Percentiles rank a stretch among this genome's conserved stretches.
phyloP scores from a whole-genome alignment of 2,888 invertebrate species.

The Melieria picta region DNA sequence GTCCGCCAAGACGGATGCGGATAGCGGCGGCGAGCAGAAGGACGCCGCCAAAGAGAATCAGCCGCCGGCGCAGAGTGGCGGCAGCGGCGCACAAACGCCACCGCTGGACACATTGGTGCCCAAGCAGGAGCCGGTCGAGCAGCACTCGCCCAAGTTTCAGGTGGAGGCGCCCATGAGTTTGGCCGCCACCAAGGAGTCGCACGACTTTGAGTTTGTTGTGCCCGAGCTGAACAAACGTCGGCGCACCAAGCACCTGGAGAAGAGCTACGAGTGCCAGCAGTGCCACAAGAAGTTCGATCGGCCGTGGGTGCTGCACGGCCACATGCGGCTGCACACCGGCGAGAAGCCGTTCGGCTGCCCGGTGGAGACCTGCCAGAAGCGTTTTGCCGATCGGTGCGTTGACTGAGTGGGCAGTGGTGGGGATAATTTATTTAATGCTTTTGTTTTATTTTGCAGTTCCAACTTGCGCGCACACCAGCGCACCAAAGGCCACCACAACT shows the following conservation, averaged over 20 bases:
- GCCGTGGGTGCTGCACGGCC: slow-evolving; percentile 77
- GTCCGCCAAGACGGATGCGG: not conserved
- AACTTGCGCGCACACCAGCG: slow-evolving; percentile 79
- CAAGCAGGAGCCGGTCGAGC: not conserved
- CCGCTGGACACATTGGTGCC: not conserved
- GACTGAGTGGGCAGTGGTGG: slow-evolving; percentile 24
- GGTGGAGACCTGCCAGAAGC: slow-evolving; percentile 70
- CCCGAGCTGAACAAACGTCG: slow-evolving; percentile 44
- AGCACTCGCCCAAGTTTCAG: not conserved
- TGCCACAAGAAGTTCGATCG: slow-evolving; percentile 76
- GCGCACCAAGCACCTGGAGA: slow-evolving; percentile 46
- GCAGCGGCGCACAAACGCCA: not conserved
- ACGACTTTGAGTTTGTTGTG: slow-evolving; percentile 42
- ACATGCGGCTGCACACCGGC: slow-evolving; percentile 75
- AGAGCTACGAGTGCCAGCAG: slow-evolving; percentile 52
- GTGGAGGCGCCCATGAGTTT: slow-evolving; percentile 17
- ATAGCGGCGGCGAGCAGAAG: not conserved
- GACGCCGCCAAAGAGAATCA: not conserved
- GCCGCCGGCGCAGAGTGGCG: not conserved
- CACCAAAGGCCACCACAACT: slow-evolving; percentile 75
- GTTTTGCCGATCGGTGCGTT: slow-evolving; percentile 74
- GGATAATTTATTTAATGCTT: not conserved
- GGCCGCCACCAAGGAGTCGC: slow-evolving; percentile 31
- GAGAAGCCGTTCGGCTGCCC: slow-evolving; percentile 77
- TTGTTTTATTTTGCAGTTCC: slow-evolving; percentile 66